Percentiles rank a stretch among this genome's conserved stretches.
Conservation (phyloP, 2,797 vertebrate genomes). For the Brotula barbata region DNA sequence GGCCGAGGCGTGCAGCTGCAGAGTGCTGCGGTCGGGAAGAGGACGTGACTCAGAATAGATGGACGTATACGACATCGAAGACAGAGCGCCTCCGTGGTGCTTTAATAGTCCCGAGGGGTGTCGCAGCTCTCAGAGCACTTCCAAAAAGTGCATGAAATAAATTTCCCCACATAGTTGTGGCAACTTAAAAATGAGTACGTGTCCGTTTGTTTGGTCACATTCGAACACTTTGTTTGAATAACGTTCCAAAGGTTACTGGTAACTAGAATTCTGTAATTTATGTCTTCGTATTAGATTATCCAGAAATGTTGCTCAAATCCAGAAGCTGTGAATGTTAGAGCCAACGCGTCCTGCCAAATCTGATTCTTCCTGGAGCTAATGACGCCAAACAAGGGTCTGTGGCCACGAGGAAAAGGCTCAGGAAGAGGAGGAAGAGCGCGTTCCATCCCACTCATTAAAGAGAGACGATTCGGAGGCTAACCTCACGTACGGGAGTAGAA, state of each 20-base stretch:
- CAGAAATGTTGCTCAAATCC: constrained; percentile 37
- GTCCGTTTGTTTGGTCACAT: too few relatives aligned
- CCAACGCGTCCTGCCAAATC: constrained; percentile 40
- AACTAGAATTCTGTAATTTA: constrained; percentile 17
- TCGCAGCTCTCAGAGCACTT: too few relatives aligned
- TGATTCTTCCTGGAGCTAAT: constrained; percentile 36
- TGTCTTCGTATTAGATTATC: constrained; percentile 10
- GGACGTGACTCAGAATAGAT: too few relatives aligned
- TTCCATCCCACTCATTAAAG: neutral
- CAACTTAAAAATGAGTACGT: constrained; percentile 23
- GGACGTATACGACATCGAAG: too few relatives aligned
- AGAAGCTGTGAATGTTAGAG: constrained; percentile 35
- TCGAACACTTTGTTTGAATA: too few relatives aligned
- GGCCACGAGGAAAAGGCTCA: constrained; percentile 7
- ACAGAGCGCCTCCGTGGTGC: too few relatives aligned
- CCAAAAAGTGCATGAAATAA: too few relatives aligned
- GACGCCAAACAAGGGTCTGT: constrained; percentile 37
- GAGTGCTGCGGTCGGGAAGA: too few relatives aligned
- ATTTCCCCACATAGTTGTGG: constrained; percentile 17
- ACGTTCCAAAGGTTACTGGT: too few relatives aligned
- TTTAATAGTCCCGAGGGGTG: too few relatives aligned
- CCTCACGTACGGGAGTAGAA: constrained; percentile 9
- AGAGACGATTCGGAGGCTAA: neutral
- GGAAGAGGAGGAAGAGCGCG: neutral
- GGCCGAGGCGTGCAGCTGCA: too few relatives aligned